Conservation (phyloP, 2,797 vertebrate species). For the Channallabes apus region DNA sequence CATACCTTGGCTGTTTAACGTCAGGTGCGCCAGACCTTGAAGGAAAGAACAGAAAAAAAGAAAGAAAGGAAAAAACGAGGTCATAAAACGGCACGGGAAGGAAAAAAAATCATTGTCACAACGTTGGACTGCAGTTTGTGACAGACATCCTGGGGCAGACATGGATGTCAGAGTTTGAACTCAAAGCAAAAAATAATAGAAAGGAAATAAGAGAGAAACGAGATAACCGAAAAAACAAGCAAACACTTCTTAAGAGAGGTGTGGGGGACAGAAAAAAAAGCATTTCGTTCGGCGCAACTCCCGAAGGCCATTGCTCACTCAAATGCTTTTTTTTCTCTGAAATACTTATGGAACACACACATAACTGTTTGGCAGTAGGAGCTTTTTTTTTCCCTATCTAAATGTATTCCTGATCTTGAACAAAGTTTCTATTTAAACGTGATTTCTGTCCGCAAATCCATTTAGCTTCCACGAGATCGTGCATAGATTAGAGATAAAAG, state of each 20-base stretch:
- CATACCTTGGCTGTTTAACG: slow-evolving; percentile 98
- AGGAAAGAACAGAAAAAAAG: slow-evolving; percentile 83
- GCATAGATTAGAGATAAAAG: slow-evolving; percentile 14
- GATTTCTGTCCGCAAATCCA: slow-evolving; percentile 2
- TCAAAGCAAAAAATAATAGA: slow-evolving; percentile 61
- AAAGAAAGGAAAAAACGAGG: slow-evolving; percentile 75
- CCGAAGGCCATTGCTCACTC: slow-evolving; percentile 79
- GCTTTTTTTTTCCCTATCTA: slow-evolving; percentile 57
- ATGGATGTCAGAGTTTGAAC: slow-evolving; percentile 82
- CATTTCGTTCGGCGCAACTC: slow-evolving; percentile 81
- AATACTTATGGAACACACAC: slow-evolving; percentile 83
- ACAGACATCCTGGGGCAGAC: slow-evolving; percentile 85
- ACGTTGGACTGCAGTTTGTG: slow-evolving; percentile 88
- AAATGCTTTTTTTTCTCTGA: slow-evolving; percentile 82
- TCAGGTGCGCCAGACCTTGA: slow-evolving; percentile 99
- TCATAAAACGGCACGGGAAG: slow-evolving; percentile 71
- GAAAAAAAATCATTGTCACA: slow-evolving; percentile 85
- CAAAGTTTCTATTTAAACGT: slow-evolving; percentile 46
- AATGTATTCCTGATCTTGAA: slow-evolving; percentile 23
- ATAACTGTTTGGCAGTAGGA: slow-evolving; percentile 81
- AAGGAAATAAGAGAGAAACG: slow-evolving; percentile 53
- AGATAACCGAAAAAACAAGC: slow-evolving; percentile 34
- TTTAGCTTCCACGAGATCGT: background rate
- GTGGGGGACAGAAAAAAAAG: slow-evolving; percentile 77
- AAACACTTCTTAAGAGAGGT: slow-evolving; percentile 78